These are phyloP conservation scores for pig (Sus scrofa) DNA, from an alignment of 2,113 vertebrate species.

Conservation along the genomic window DNA sequence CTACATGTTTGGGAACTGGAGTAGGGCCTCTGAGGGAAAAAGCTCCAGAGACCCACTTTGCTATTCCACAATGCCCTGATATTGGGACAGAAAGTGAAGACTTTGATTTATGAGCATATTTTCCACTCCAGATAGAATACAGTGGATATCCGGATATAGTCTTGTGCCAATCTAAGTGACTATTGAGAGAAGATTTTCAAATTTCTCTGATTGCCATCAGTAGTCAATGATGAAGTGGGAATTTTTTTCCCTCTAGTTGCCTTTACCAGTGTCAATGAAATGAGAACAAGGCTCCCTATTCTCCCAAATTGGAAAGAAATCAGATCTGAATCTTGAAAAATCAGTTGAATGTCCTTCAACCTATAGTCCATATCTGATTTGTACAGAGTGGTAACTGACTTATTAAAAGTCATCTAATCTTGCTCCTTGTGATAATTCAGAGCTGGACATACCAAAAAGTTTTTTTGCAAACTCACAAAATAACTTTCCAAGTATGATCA, in stretches of 20 bases:
- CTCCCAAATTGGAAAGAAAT: slow-evolving; percentile 61
- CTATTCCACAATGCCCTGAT: background rate
- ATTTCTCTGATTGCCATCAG: slow-evolving; percentile 72
- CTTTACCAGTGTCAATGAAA: slow-evolving; percentile 48
- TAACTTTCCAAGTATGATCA: background rate
- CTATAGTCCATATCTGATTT: background rate
- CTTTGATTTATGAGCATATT: slow-evolving; percentile 40
- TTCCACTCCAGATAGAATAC: background rate
- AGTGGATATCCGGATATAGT: background rate
- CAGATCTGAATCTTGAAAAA: slow-evolving; percentile 56
- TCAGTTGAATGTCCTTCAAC: background rate
- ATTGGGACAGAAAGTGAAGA: background rate
- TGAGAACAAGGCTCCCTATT: slow-evolving; percentile 26
- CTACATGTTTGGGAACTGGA: background rate
- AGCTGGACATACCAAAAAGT: background rate
- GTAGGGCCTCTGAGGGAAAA: background rate
- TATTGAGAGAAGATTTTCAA: slow-evolving; percentile 54
- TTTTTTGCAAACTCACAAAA: background rate
- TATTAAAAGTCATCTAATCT: background rate
- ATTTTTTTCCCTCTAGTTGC: background rate
- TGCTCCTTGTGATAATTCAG: background rate
- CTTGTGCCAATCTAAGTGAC: slow-evolving; percentile 49
- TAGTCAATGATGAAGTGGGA: slow-evolving; percentile 6
- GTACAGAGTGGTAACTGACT: background rate
- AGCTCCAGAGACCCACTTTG: background rate